These are phyloP conservation scores for Chaenodraco wilsoni DNA, from an alignment of 2,797 vertebrate species.

Conservation along the genomic window DNA sequence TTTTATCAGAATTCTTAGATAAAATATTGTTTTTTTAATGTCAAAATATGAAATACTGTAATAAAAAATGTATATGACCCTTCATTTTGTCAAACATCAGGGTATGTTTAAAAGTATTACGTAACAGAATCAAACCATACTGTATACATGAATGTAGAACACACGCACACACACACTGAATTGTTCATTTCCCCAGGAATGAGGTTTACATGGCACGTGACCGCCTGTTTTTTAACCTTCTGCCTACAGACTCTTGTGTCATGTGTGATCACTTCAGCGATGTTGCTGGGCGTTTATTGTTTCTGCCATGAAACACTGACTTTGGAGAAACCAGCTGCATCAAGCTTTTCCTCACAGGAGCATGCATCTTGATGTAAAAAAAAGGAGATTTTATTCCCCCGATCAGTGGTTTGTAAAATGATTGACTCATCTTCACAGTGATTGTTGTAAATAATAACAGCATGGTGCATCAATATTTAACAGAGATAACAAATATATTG, in stretches of 20 bases:
- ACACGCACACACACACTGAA: conserved; percentile 23
- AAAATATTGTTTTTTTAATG: conserved; percentile 8
- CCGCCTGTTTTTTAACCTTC: conserved; percentile 81
- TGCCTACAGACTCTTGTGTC: conserved; percentile 85
- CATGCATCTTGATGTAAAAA: conserved; percentile 51
- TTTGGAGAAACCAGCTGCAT: conserved; percentile 66
- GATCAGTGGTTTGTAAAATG: conserved; percentile 53
- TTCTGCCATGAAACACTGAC: conserved; percentile 72
- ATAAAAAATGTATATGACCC: background rate
- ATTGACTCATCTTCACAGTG: conserved; percentile 33
- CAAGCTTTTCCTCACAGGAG: conserved; percentile 41
- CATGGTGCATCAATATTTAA: conserved; percentile 19
- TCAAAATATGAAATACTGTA: background rate
- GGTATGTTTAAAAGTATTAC: conserved; percentile 7
- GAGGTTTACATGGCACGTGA: conserved; percentile 79
- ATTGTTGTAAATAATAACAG: conserved; percentile 41
- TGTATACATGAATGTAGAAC: conserved; percentile 23
- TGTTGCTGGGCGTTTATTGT: conserved; percentile 73
- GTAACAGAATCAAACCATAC: conserved; percentile 10
- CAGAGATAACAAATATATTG: conserved; percentile 25
- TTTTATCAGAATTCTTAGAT: background rate
- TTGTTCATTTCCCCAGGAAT: conserved; percentile 78
- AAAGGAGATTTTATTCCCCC: conserved; percentile 42
- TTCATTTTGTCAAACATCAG: background rate
- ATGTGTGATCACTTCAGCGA: conserved; percentile 82